Base-by-base conservation (phyloP, 2,888 invertebrate genomes). In the Perizoma affinitatum region DNA sequence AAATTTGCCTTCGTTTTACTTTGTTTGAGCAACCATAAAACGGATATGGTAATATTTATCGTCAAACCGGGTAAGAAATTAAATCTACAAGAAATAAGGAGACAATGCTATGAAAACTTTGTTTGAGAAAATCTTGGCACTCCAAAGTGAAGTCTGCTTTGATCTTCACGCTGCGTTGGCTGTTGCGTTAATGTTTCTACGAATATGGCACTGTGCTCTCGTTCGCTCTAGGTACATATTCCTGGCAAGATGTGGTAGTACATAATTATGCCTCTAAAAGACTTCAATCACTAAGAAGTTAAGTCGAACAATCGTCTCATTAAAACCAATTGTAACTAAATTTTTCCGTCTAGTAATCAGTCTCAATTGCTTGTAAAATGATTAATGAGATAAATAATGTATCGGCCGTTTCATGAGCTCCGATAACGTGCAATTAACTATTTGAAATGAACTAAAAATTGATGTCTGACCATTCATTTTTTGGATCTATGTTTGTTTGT, bases 331-430 rank as follows among this genome's bases (percentile, higher is more conserved):
- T 66, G 65, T 69, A 67, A 63, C 65, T 67, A 61, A 60, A 63
- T 67, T 60, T 66, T 65, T 63, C 65, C 67, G 66, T 66, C 63
- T 55, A 45, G 65, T 66, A 60, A 66, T 66, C 65, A 68, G 63
- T 57, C 58, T 63, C 63, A 69, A 69, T 69, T 67, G 67, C 64
- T 63, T 62, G 60, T 62, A 40, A 62, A 66, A 69, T 69, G 67
- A 67, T 66, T 67, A 62, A 69, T 69, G 67, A 53, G 41, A 41
- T 55, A 54, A 47, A 53, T 6, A 45, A 42, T 49, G 38, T 49
- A 56, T 36, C 38, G 9, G 35, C 9, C 22, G 22, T 48, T 42
- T 35, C 36, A 36, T n/a, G 38, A 35, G 36, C 22, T 10, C 8
- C 8, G 48, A 48, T 48, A 43, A 49, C 41, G 42, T 48, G 22